Evolutionary conservation across 2,888 invertebrate species (phyloP), one percentile per base, ranked within the genome.

Genomic region (Hypolimnas misippus): DNA sequence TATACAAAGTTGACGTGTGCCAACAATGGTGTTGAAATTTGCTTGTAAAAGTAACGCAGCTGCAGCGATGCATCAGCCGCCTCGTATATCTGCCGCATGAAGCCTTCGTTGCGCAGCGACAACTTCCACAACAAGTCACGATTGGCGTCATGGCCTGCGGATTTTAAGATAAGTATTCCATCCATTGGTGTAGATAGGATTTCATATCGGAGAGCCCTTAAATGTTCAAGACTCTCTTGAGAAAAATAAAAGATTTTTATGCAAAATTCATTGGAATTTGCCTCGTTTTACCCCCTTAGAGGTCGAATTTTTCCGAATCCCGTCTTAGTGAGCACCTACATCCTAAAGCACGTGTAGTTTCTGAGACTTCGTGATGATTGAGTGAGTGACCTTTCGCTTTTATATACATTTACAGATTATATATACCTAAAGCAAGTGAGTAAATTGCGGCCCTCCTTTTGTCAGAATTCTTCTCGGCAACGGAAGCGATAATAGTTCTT

Each of bases 21-120:
- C 52, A 96, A 86, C 8, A 95, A 86, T 0, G 96, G 96, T 5
- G 94, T 94, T 0, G 95, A 93, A 60, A 96, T 94, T 82, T 95
- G 94, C 35, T 90, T 89, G 86, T 95, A 95, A 84, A 95, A 95
- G 77, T 94, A 93, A 52, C 93, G 86, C 49, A 96, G 86, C 79
- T 96, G 96, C 44, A 94, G 80, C 66, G 93, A 92, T 1, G 95
- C 94, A 77, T 95, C 95, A 0, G 94, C 92, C n/a, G 93, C 94
- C 78, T 95, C 95, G 83, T 95, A 95, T 69, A 96, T 95, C 78
- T 94, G 94, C 1, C 95, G 87, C 73, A 94, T 93, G 80, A 95
- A 94, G 3, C 95, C 96, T 31, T 89, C 89, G 82, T 95, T 95
- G 64, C 93, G 93, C 17, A 94, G 84, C 0, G 96, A 93, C 49